Percentiles rank a stretch among this genome's conserved stretches.
These are phyloP conservation scores for Diadumene lineata DNA, from an alignment of 92 coral and sea anemone genomes.

Conservation along the genomic window DNA sequence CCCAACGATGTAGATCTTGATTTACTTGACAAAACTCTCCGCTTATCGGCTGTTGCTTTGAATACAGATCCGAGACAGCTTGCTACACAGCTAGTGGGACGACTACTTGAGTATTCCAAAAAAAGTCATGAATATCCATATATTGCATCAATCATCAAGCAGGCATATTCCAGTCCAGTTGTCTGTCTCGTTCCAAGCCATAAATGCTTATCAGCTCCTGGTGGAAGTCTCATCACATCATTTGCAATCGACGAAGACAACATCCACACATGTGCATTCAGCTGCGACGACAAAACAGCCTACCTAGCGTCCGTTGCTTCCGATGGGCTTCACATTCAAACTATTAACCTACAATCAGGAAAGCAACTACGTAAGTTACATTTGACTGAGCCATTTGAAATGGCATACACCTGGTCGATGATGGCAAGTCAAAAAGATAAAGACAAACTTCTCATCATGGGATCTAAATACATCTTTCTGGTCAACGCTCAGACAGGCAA, in stretches of 20 bases:
- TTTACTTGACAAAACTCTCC: conserved; percentile 65
- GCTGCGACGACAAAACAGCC: conserved; percentile 75
- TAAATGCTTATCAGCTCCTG: conserved; percentile 83
- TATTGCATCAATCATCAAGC: conserved; percentile 57
- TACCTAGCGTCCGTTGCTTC: conserved; percentile 51
- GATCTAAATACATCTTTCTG: conserved; percentile 73
- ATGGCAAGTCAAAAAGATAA: conserved; percentile 48
- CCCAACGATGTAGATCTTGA: conserved; percentile 76
- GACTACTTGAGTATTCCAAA: conserved; percentile 49
- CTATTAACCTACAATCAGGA: conserved; percentile 67
- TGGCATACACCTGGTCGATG: conserved; percentile 57
- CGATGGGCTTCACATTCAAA: conserved; percentile 53
- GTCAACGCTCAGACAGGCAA: conserved; percentile 71
- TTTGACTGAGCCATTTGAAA: conserved; percentile 70
- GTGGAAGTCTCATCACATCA: conserved; percentile 82
- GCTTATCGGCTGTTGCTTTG: conserved; percentile 78
- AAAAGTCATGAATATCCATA: conserved; percentile 35
- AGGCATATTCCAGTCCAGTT: conserved; percentile 70
- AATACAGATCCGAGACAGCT: conserved; percentile 76
- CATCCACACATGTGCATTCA: conserved; percentile 67
- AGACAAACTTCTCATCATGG: conserved; percentile 66
- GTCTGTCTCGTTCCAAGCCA: conserved; percentile 80
- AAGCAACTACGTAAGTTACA: conserved; percentile 65
- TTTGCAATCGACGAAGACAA: conserved; percentile 59
- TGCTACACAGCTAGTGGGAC: conserved; percentile 87